phyloP scores from a whole-genome alignment of 2,888 invertebrate species.

The Cephalotes varians region DNA sequence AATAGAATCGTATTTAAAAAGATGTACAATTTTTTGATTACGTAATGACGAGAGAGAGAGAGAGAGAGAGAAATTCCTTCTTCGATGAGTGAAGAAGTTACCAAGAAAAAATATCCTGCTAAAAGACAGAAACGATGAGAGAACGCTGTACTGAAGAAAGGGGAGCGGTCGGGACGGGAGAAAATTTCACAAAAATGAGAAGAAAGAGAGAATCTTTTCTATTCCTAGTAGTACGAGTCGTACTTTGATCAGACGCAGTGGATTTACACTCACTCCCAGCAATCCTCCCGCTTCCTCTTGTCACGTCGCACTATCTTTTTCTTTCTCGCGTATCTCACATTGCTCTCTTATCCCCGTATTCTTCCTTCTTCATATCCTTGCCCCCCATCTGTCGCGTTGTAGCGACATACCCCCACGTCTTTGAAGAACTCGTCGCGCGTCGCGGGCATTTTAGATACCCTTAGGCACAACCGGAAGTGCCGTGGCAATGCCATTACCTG shows the following conservation, averaged over 20 bases:
- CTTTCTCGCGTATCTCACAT: neutral
- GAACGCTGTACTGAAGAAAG: neutral
- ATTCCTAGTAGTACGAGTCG: conserved; percentile 75
- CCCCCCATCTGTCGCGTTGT: conserved; percentile 9
- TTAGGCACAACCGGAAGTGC: conserved; percentile 63
- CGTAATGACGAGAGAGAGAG: neutral
- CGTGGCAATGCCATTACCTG: conserved; percentile 67
- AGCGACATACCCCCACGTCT: conserved; percentile 53
- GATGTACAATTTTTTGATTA: neutral
- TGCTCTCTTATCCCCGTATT: conserved; percentile 34
- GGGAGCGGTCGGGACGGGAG: conserved; percentile 19
- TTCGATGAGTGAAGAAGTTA: conserved; percentile 7
- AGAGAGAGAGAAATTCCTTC: neutral
- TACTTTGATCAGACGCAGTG: conserved; percentile 81
- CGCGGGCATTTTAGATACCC: conserved; percentile 68
- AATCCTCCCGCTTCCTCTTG: conserved; percentile 54
- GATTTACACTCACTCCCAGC: conserved; percentile 75
- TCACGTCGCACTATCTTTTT: conserved; percentile 6
- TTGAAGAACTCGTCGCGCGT: conserved; percentile 66
- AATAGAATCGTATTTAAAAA: neutral
- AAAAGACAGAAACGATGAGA: conserved; percentile 41
- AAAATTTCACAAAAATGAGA: conserved; percentile 55
- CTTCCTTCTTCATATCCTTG: conserved; percentile 17
- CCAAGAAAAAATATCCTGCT: conserved; percentile 35
- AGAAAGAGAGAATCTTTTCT: conserved; percentile 64